These are phyloP conservation scores for Onychostruthus taczanowskii DNA, from an alignment of 2,113 vertebrate genomes.

Conservation along the genomic window DNA sequence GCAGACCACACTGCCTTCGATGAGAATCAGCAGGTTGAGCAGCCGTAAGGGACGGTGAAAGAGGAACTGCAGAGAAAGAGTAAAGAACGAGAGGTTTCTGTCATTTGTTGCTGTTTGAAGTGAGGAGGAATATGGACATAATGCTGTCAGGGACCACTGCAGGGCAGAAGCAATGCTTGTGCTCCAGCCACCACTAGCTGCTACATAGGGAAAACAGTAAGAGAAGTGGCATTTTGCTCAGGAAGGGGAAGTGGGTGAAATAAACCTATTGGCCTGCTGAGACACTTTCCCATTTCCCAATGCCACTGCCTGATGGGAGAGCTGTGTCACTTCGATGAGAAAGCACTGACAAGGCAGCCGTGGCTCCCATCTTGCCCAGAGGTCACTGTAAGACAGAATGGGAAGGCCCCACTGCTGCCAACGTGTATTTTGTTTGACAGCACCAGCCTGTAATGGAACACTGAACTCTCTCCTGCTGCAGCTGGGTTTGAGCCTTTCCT, in stretches of 20 bases:
- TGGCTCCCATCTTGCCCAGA: background rate
- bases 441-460: background rate
- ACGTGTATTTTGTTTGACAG: background rate
- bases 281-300: background rate
- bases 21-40: slow-evolving; percentile 94
- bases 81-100: background rate
- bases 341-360: fast-evolving
- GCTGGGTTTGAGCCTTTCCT: background rate
- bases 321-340: fast-evolving
- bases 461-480: background rate
- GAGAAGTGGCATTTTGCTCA: background rate
- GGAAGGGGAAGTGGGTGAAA: background rate
- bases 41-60: slow-evolving; percentile 98
- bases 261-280: background rate
- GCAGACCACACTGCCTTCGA: slow-evolving; percentile 93
- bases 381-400: background rate
- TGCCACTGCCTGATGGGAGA: background rate
- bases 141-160: background rate
- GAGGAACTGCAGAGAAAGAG: slow-evolving; percentile 82
- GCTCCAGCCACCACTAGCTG: background rate
- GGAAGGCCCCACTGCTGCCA: background rate
- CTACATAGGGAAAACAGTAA: background rate
- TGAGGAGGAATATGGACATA: fast-evolving
- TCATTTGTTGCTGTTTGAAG: background rate
- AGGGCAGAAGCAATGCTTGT: background rate